Percentiles rank a stretch among this genome's conserved stretches.
Evolutionary conservation across 2,113 vertebrate species (phyloP).

Genomic region (Meriones unguiculatus): DNA sequence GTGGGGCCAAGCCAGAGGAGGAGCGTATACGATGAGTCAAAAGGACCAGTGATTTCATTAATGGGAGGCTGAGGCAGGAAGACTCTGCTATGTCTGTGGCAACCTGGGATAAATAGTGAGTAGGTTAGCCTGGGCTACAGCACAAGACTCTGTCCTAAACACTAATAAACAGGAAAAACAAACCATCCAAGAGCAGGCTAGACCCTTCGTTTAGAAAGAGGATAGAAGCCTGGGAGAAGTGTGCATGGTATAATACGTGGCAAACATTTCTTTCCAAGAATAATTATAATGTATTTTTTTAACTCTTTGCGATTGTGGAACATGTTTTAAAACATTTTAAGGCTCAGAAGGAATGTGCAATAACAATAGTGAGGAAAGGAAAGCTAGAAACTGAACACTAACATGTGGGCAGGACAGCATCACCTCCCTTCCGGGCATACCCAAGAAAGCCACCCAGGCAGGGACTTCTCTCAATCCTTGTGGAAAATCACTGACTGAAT

Average conservation of each 20-base stretch:
- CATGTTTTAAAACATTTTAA: slow-evolving; percentile 27
- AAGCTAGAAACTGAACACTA: neutral
- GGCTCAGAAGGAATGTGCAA: neutral
- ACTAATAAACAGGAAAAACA: neutral
- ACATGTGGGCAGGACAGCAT: neutral
- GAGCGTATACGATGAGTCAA: neutral
- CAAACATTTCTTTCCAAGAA: slow-evolving; percentile 36
- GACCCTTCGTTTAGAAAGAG: neutral
- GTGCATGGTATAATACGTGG: neutral
- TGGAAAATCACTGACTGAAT: slow-evolving; percentile 42
- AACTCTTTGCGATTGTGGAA: slow-evolving; percentile 6
- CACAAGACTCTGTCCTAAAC: neutral
- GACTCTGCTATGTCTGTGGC: neutral
- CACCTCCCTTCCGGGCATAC: neutral
- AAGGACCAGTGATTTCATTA: neutral
- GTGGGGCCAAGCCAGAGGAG: neutral
- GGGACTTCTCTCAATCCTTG: neutral
- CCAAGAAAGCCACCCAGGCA: neutral
- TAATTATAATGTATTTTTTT: neutral
- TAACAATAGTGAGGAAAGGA: neutral
- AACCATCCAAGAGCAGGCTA: neutral
- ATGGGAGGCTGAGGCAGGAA: neutral
- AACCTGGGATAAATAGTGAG: neutral
- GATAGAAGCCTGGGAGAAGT: neutral
- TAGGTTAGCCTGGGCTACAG: neutral